These are phyloP conservation scores for Drosophila bocqueti DNA, from an alignment of 1,140 invertebrate species.

Conservation along the genomic window DNA sequence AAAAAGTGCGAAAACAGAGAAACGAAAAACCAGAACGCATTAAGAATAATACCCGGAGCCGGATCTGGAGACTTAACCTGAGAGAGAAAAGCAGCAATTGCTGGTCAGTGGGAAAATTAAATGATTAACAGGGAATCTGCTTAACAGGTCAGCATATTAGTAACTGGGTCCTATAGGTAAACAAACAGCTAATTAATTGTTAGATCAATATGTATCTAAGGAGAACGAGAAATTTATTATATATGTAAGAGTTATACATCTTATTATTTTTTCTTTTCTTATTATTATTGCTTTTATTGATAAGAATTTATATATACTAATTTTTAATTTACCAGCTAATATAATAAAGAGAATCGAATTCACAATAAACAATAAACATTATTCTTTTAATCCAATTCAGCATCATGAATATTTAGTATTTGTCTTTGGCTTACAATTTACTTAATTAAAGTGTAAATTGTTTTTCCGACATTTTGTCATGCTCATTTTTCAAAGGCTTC, in stretches of 20 bases:
- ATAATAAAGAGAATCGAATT: background rate
- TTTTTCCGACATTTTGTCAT: background rate
- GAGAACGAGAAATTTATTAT: background rate
- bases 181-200: conserved; percentile 7
- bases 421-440: background rate
- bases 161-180: background rate
- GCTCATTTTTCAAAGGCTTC: background rate
- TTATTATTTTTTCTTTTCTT: too few species aligned
- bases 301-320: background rate
- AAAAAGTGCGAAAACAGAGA: conserved; percentile 13
- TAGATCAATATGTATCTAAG: background rate
- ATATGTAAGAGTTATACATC: background rate
- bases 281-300: too few species aligned
- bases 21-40: conserved; percentile 46
- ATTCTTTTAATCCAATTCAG: too few species aligned
- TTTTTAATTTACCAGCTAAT: background rate
- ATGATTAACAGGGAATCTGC: conserved; percentile 12
- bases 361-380: background rate
- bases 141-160: conserved; percentile 17
- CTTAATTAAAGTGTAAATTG: conserved; percentile 15
- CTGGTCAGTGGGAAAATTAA: background rate
- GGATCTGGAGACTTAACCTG: background rate
- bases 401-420: background rate
- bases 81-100: background rate
- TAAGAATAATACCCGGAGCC: conserved; percentile 10